Evolutionary conservation across 1,140 invertebrate species (phyloP).

Genomic region (Ptiloglossa arizonensis): DNA sequence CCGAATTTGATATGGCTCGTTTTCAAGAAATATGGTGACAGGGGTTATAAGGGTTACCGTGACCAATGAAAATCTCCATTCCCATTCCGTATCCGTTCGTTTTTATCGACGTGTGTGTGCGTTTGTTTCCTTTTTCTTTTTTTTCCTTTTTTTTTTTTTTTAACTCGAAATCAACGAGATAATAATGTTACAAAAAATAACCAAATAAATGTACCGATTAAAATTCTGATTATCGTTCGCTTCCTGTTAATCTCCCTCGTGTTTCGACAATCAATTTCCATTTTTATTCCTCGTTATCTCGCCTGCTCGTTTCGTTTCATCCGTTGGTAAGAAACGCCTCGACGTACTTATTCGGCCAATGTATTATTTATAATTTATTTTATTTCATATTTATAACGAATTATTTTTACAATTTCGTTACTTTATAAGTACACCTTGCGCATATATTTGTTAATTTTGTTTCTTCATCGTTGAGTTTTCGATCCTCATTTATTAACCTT

Average conservation of each 20-base stretch:
- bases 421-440: too few relatives aligned
- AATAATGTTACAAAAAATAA: slow-evolving; percentile 1
- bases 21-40: slow-evolving; percentile 60
- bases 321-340: too few relatives aligned
- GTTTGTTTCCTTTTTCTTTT: background rate
- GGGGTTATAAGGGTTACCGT: slow-evolving; percentile 41
- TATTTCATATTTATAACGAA: too few relatives aligned
- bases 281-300: background rate
- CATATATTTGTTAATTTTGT: too few relatives aligned
- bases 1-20: slow-evolving; percentile 48
- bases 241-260: background rate
- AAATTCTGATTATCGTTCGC: background rate
- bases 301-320: too few relatives aligned
- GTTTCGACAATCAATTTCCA: background rate
- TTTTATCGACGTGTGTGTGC: slow-evolving; percentile 37
- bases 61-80: slow-evolving; percentile 22
- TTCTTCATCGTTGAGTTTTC: too few relatives aligned
- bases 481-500: too few relatives aligned
- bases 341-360: too few relatives aligned
- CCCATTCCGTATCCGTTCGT: background rate
- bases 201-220: background rate
- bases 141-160: background rate
- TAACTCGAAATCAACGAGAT: slow-evolving; percentile 3
- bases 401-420: too few relatives aligned
- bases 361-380: too few relatives aligned